phyloP scores from a whole-genome alignment of 2,113 vertebrate genomes.

The Elaphurus davidianus region DNA sequence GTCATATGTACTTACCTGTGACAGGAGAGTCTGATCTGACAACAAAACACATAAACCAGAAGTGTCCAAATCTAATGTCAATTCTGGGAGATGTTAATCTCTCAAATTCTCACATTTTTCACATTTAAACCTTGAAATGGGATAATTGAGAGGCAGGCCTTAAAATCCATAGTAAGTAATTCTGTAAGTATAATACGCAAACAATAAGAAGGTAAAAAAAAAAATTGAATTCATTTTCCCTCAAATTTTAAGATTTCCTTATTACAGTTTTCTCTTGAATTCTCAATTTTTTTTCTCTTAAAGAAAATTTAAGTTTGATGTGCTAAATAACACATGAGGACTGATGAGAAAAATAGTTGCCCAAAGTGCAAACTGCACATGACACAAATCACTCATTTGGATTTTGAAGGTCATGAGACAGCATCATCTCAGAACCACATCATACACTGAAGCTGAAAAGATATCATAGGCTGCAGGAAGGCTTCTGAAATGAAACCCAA shows the following conservation, averaged over 20 bases:
- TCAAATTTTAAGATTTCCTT: background rate
- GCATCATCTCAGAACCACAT: background rate
- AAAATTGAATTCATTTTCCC: background rate
- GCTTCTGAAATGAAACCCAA: background rate
- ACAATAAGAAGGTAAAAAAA: background rate
- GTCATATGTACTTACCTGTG: background rate
- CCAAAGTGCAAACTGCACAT: background rate
- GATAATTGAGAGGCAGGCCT: background rate
- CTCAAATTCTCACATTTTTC: background rate
- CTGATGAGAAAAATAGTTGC: background rate
- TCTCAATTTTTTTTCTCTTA: background rate
- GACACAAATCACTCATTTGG: background rate
- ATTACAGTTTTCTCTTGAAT: background rate
- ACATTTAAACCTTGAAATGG: background rate
- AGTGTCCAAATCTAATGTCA: background rate
- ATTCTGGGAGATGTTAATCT: constrained; percentile 1
- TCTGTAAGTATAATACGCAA: background rate
- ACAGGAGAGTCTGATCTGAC: background rate
- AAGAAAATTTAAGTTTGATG: background rate
- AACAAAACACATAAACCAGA: background rate
- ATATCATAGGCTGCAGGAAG: background rate
- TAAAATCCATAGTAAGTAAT: background rate
- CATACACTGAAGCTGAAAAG: background rate
- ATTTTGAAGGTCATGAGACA: background rate
- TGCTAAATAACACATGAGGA: background rate